Evolutionary conservation across 1,140 invertebrate genomes (phyloP).

Genomic region (Atta colombica): DNA sequence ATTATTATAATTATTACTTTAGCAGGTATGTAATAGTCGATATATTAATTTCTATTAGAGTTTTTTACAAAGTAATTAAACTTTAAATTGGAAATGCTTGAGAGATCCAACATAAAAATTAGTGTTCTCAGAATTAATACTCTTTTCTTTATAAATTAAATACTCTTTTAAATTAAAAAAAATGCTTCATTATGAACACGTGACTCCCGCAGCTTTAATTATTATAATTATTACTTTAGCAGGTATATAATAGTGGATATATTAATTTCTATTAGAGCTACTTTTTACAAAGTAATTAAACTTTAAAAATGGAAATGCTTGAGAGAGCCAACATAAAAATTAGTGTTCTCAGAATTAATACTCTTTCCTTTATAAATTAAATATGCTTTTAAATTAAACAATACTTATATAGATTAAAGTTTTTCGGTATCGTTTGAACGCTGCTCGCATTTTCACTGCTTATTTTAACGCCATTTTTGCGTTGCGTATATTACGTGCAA

Average conservation of each 20-base stretch:
- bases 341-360: not conserved
- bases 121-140: not conserved
- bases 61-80: not conserved
- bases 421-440: not conserved
- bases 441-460: not conserved
- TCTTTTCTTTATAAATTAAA: not conserved
- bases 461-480: not conserved
- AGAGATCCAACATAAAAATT: slow-evolving; percentile 3
- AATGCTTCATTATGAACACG: slow-evolving; percentile 67
- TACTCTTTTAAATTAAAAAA: too few relatives aligned
- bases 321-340: slow-evolving; percentile 1
- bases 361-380: not conserved
- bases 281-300: not conserved
- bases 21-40: slow-evolving; percentile 51
- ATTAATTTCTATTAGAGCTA: not conserved
- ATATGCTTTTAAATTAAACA: too few relatives aligned
- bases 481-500: not conserved
- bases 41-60: not conserved
- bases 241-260: slow-evolving; percentile 44
- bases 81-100: not conserved
- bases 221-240: slow-evolving; percentile 60
- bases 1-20: slow-evolving; percentile 67
- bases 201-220: slow-evolving; percentile 72
- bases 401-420: not conserved
- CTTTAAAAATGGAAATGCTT: not conserved